Evolutionary conservation across 2,113 vertebrate species (phyloP).

Genomic region (Sterrhoptilus dennistouni): DNA sequence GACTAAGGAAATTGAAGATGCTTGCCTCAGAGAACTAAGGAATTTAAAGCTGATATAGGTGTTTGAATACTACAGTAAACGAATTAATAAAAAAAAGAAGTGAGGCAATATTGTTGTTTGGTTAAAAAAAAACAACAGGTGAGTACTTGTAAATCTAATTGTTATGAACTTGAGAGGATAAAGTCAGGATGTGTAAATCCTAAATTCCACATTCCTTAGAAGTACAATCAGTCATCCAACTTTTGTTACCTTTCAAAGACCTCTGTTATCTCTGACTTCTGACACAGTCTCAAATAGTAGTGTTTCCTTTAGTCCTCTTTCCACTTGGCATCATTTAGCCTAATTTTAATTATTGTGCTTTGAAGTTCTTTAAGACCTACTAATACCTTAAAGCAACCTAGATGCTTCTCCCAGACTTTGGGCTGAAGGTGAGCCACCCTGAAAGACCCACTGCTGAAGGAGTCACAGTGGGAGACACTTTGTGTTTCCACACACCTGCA

Average conservation of each 20-base stretch:
- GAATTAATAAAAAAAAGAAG: not conserved
- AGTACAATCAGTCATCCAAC: not conserved
- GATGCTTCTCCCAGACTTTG: not conserved
- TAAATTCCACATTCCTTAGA: not conserved
- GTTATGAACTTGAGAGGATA: not conserved
- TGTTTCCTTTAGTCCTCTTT: slow-evolving; percentile 15
- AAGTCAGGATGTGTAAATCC: not conserved
- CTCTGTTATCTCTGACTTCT: not conserved
- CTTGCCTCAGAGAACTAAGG: not conserved
- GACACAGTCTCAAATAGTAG: not conserved
- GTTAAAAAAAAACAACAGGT: not conserved
- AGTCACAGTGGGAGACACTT: not conserved
- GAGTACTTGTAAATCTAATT: not conserved
- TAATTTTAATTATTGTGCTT: not conserved
- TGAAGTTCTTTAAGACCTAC: not conserved
- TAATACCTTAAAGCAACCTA: not conserved
- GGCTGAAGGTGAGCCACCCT: not conserved
- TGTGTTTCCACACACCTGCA: not conserved
- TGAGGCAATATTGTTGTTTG: not conserved
- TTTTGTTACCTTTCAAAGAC: not conserved
- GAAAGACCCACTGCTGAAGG: not conserved
- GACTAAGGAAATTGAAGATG: not conserved
- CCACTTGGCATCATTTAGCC: not conserved
- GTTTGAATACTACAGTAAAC: not conserved
- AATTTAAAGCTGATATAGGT: not conserved